Evolutionary conservation across 1,140 invertebrate species (phyloP).

Genomic region (Mamestra configurata): DNA sequence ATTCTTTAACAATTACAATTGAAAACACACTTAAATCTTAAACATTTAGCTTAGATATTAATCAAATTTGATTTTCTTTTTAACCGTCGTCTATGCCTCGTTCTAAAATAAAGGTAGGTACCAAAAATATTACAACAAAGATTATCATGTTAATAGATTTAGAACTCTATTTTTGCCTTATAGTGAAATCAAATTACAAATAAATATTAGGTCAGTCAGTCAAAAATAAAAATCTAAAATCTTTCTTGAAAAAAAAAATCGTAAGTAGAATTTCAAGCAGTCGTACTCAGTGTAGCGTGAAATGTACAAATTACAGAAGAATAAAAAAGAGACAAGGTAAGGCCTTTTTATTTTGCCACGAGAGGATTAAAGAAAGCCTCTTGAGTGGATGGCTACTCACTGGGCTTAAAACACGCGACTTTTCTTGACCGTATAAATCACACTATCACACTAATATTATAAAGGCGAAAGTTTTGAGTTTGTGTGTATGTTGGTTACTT

Average conservation of each 20-base stretch:
- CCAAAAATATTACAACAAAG: too few species aligned
- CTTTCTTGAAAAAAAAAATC: not conserved
- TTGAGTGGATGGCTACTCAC: not conserved
- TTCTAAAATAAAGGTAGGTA: too few species aligned
- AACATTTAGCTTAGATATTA: too few species aligned
- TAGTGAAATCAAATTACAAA: not conserved
- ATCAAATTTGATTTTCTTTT: too few species aligned
- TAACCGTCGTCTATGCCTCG: too few species aligned
- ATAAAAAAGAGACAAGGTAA: slow-evolving; percentile 45
- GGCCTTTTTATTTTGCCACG: slow-evolving; percentile 40
- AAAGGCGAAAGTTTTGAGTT: too few species aligned
- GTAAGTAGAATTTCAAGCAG: slow-evolving; percentile 19
- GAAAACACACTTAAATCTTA: too few species aligned
- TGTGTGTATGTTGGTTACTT: too few species aligned
- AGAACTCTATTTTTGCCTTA: too few species aligned
- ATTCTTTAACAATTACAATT: too few species aligned
- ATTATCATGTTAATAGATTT: too few species aligned
- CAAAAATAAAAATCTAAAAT: not conserved
- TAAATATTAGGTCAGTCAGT: not conserved
- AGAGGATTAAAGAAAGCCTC: slow-evolving; percentile 42
- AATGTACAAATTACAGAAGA: slow-evolving; percentile 53
- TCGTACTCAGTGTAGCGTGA: slow-evolving; percentile 22
- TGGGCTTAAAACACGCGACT: not conserved
- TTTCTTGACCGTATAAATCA: not conserved
- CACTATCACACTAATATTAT: too few species aligned